Percentiles rank a stretch among this genome's conserved stretches.
These are phyloP conservation scores for Myoxocephalus aenaeus DNA, from an alignment of 2,797 vertebrate species.

Conservation along the genomic window DNA sequence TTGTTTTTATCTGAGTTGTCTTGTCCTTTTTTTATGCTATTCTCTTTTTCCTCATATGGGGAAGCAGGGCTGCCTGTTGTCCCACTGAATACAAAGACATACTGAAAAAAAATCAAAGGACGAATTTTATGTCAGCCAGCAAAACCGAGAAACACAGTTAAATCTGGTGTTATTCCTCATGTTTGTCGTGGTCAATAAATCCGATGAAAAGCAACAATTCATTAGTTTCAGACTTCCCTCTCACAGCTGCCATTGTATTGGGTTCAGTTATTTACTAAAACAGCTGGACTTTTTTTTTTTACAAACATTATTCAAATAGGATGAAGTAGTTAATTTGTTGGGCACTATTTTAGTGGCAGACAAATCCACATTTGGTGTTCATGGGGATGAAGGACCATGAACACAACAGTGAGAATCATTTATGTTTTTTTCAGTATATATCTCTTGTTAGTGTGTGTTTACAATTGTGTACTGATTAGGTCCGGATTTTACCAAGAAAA, in stretches of 20 bases:
- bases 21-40: not conserved
- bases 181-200: not conserved
- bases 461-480: not conserved
- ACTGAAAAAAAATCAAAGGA: not conserved
- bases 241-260: not conserved
- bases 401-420: not conserved
- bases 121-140: not conserved
- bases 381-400: not conserved
- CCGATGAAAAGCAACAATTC: not conserved
- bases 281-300: not conserved
- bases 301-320: not conserved
- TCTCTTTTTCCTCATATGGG: not conserved
- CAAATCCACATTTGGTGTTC: not conserved
- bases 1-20: conserved; percentile 13
- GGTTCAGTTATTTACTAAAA: not conserved
- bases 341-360: not conserved
- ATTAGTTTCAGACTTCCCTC: not conserved
- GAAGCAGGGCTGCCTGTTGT: not conserved
- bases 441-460: not conserved
- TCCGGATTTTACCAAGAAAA: not conserved
- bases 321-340: not conserved
- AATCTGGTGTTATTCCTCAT: not conserved
- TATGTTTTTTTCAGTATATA: not conserved
- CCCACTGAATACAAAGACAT: not conserved
- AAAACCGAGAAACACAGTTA: not conserved